Evolutionary conservation across 2,888 invertebrate species (phyloP), one percentile per base, ranked within the genome.

Genomic region (Clunio marinus): DNA sequence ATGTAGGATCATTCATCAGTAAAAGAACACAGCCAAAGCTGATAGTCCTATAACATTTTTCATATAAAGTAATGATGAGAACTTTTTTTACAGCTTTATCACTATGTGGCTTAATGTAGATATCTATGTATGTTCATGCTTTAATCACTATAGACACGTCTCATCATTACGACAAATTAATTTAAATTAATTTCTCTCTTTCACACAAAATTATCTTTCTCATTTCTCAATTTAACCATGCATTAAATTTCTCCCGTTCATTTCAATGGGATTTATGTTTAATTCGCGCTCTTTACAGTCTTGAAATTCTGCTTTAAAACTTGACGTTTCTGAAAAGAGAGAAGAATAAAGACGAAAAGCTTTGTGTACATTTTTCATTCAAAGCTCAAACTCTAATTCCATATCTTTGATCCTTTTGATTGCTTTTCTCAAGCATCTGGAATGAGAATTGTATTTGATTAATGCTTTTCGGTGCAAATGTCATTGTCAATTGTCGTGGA

Each of bases 141-240:
- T 13, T 51, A 51, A 51, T 51, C 37, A 15, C 13, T 13, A 60
- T 22, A 60, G 22, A 60, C 60, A 60, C 60, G 37, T 60, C 37
- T 60, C 60, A 60, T 60, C 37, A 60, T 60, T 58, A n/a, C 24
- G 60, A 60, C 17, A 24, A 41, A 60, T 60, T 60, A 60, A 41
- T 60, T 60, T 41, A 41, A 60, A 60, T 60, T 35, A 60, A 60
- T 60, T n/a, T 60, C 24, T 58, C 57, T 25, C 57, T 37, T 60
- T 60, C 24, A 13, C 37, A 35, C n/a, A 22, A 60, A 60, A 60
- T 60, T 60, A 41, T 60, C 35, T 60, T 60, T 60, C 24, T 41
- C 60, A 60, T 60, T 60, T 60, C 37, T 60, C 60, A 60, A 24
- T 24, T 37, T 22, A 8, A 8, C 37, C 60, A 41, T 60, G 41